phyloP scores from a whole-genome alignment of 1,140 invertebrate species.

The Drosophila pseudoobscura region DNA sequence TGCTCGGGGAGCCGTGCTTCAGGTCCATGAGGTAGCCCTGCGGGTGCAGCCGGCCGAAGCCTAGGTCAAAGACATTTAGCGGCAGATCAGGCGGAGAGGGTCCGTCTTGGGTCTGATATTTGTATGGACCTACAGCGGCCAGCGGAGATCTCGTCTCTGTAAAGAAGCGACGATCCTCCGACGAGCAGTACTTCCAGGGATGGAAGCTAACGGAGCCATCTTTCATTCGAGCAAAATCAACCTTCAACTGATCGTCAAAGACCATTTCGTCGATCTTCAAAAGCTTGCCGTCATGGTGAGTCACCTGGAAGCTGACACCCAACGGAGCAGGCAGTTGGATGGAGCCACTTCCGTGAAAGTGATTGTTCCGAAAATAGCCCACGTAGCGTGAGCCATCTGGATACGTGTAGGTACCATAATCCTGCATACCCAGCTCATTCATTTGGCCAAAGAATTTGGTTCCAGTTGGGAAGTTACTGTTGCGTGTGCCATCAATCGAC shows the following conservation, averaged over 20 bases:
- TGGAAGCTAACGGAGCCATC: slow-evolving; percentile 16
- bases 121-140: slow-evolving; percentile 30
- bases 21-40: slow-evolving; percentile 13
- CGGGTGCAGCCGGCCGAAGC: slow-evolving; percentile 38
- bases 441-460: slow-evolving; percentile 24
- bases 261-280: slow-evolving; percentile 38
- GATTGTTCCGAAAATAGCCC: slow-evolving; percentile 47
- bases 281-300: slow-evolving; percentile 43
- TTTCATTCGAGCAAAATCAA: slow-evolving; percentile 27
- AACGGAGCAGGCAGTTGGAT: slow-evolving; percentile 23
- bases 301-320: slow-evolving; percentile 41
- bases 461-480: slow-evolving; percentile 25
- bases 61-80: slow-evolving; percentile 53
- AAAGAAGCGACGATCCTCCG: slow-evolving; percentile 48
- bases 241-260: slow-evolving; percentile 46
- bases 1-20: not conserved
- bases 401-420: slow-evolving; percentile 47
- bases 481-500: not conserved
- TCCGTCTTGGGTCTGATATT: slow-evolving; percentile 14
- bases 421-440: slow-evolving; percentile 57
- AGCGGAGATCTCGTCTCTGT: slow-evolving; percentile 7
- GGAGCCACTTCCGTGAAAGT: slow-evolving; percentile 60
- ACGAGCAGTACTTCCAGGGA: slow-evolving; percentile 50
- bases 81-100: not conserved
- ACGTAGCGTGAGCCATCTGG: slow-evolving; percentile 58